Percentiles rank a stretch among this genome's conserved stretches.
phyloP scores from a whole-genome alignment of 2,113 vertebrate species.

The Riparia riparia region DNA sequence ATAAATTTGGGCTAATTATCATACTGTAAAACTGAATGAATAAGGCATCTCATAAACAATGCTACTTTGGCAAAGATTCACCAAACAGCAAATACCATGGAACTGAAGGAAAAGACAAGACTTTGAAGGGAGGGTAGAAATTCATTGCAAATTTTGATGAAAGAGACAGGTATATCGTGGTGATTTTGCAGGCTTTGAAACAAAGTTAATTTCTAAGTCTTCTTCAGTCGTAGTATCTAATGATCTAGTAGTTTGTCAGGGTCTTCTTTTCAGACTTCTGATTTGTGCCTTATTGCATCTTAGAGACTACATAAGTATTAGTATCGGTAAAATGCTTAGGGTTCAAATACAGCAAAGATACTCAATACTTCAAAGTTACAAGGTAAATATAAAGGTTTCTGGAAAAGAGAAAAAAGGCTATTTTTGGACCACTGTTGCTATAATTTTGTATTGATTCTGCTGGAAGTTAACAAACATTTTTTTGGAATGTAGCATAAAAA shows the following conservation, averaged over 20 bases:
- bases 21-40: background rate
- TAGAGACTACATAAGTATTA: background rate
- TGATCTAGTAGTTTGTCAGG: background rate
- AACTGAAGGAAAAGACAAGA: background rate
- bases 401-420: background rate
- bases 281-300: background rate
- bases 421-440: background rate
- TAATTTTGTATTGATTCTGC: background rate
- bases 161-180: background rate
- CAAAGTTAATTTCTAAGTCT: background rate
- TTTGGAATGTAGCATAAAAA: background rate
- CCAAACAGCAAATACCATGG: background rate
- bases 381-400: background rate
- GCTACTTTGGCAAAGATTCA: background rate
- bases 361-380: background rate
- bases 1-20: background rate
- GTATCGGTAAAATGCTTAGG: background rate
- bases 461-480: background rate
- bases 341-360: background rate
- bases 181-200: background rate
- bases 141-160: background rate
- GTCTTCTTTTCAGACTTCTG: background rate
- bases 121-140: background rate
- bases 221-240: background rate
- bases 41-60: background rate